Base-by-base conservation (phyloP, 2,888 invertebrate genomes). In the Synergus laeviventris region DNA sequence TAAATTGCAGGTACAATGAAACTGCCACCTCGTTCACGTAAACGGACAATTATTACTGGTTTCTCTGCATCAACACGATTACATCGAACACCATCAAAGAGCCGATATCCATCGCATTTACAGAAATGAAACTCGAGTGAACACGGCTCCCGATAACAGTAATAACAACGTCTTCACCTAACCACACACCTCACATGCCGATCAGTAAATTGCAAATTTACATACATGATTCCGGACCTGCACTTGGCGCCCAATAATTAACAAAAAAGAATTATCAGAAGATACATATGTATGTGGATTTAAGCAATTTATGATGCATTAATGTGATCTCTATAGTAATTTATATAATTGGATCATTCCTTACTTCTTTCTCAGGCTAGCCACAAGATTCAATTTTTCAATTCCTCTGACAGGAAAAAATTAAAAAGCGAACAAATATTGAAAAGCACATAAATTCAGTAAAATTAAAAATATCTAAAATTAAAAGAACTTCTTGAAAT, bases 1-100 rank as follows among this genome's bases (percentile, higher is more conserved):
- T 87, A 90, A 90, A 90, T 90, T 88, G 88, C 86, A 81, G 85
- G 87, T 87, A 87, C 87, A 86, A 85, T 86, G 86, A 89, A 89
- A 88, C 88, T 86, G 86, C 86, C 81, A 83, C 82, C 80, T 87
- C 80, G 82, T 80, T 82, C 85, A 81, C 85, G 85, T 87, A 88
- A 89, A 85, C 84, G 87, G 83, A 86, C 83, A 84, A 84, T 86
- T 85, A 87, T 88, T 88, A 89, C 84, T 84, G 82, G 81, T 84
- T 87, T 86, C 86, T 84, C 86, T 84, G 81, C 81, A 84, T 81
- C 82, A 82, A 81, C 79, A 81, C 81, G 84, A 86, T 87, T 85
- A 85, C 81, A 77, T 81, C 76, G 78, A 78, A 76, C 76, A 76
- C 81, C 80, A 83, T 84, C 80, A 80, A 82, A 77, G 59, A 21